Conservation (phyloP, 1,140 invertebrate genomes). For the Lycorma delicatula region DNA sequence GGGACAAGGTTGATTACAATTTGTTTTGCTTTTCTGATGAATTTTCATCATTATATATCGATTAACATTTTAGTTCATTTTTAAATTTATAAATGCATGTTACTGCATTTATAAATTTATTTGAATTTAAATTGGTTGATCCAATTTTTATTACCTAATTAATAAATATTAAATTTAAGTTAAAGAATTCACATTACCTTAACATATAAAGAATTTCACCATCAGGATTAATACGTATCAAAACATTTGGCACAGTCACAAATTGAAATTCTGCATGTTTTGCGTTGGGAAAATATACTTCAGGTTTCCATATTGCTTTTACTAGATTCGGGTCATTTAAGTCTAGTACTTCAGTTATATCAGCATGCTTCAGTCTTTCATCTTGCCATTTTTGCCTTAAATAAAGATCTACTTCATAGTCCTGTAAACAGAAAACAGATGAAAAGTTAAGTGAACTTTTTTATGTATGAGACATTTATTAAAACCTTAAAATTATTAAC, state of each 20-base stretch:
- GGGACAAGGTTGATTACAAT: too few species aligned
- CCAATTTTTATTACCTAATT: too few species aligned
- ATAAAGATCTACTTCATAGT: constrained; percentile 52
- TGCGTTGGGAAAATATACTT: constrained; percentile 60
- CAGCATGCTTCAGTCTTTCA: constrained; percentile 41
- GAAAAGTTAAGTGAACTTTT: too few species aligned
- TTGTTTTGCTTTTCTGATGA: too few species aligned
- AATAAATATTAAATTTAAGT: too few species aligned
- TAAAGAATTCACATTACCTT: constrained; percentile 40
- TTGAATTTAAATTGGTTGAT: too few species aligned
- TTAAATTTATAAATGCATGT: too few species aligned
- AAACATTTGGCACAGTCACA: constrained; percentile 57
- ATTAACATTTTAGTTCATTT: too few species aligned
- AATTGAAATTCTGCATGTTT: constrained; percentile 57
- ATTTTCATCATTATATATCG: too few species aligned
- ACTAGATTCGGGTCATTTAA: constrained; percentile 49
- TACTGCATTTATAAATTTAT: too few species aligned
- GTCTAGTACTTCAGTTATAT: constrained; percentile 45
- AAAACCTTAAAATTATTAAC: too few species aligned
- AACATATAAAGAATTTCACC: constrained; percentile 56
- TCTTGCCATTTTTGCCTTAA: constrained; percentile 49
- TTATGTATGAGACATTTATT: too few species aligned
- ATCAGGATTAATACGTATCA: constrained; percentile 52
- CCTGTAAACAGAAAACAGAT: constrained; percentile 38
- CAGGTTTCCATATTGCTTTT: constrained; percentile 56